phyloP scores from a whole-genome alignment of 2,888 invertebrate genomes.

The Agonopterix alstromeriana region DNA sequence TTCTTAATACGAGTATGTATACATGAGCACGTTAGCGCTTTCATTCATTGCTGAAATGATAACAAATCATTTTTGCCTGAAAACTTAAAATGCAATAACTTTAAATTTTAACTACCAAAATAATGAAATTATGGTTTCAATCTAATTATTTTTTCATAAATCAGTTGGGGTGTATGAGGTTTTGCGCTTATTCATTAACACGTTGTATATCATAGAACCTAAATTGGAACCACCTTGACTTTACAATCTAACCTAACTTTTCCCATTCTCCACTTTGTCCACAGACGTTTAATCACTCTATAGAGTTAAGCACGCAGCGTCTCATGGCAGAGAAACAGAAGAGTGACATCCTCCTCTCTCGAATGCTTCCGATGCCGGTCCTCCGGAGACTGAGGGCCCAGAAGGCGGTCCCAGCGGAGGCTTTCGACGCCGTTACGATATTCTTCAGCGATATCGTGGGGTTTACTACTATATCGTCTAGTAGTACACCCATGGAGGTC shows the following conservation, averaged over 20 bases:
- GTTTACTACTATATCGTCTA: slow-evolving; percentile 79
- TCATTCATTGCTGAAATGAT: no score
- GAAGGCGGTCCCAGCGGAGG: slow-evolving; percentile 78
- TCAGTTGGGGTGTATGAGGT: no score
- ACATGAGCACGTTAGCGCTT: no score
- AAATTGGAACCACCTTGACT: no score
- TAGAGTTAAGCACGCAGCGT: slow-evolving; percentile 67
- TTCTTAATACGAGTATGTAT: no score
- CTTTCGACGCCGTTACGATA: slow-evolving; percentile 81
- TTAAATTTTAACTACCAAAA: no score
- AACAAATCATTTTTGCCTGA: no score
- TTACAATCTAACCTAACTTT: not conserved
- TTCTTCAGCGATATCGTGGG: slow-evolving; percentile 85
- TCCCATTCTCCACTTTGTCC: not conserved
- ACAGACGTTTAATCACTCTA: slow-evolving; percentile 67
- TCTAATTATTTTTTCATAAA: no score
- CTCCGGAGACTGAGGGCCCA: slow-evolving; percentile 70
- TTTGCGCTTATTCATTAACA: no score
- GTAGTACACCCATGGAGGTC: slow-evolving; percentile 80
- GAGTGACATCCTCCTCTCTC: slow-evolving; percentile 73
- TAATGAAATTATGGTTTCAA: no score
- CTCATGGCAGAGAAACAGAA: slow-evolving; percentile 74
- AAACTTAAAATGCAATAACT: no score
- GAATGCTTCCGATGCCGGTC: slow-evolving; percentile 77
- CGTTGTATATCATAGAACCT: no score